Conservation (phyloP, 2,113 vertebrate species). For the Tiliqua scincoides region DNA sequence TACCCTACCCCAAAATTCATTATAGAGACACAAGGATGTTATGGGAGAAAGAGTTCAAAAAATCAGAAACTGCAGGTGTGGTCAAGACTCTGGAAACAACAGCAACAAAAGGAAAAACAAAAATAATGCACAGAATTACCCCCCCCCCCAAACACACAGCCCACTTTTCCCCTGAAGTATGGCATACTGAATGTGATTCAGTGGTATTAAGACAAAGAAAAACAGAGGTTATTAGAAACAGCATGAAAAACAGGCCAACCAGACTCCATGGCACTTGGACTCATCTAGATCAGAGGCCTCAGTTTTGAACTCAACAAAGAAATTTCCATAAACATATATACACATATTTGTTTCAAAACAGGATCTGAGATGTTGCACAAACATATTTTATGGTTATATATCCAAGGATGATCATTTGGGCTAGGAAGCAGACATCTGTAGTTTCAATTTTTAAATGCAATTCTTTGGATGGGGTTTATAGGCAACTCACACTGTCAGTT, state of each 20-base stretch:
- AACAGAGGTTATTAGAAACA: constrained; percentile 53
- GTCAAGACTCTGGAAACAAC: constrained; percentile 59
- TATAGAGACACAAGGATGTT: constrained; percentile 70
- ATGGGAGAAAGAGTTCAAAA: constrained; percentile 66
- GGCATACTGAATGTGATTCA: constrained; percentile 51
- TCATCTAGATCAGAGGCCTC: background rate
- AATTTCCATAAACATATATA: rapidly evolving
- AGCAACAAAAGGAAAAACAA: constrained; percentile 48
- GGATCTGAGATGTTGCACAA: background rate
- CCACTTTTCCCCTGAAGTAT: constrained; percentile 33
- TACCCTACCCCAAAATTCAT: constrained; percentile 55
- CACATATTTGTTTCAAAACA: background rate
- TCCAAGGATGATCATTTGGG: too few relatives aligned
- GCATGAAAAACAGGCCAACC: constrained; percentile 47
- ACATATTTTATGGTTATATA: rapidly evolving
- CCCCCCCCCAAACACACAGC: background rate
- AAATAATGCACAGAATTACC: background rate
- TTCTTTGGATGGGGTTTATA: background rate
- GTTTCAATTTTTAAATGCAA: background rate
- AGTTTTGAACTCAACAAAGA: background rate
- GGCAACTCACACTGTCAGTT: too few relatives aligned
- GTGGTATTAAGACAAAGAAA: constrained; percentile 59
- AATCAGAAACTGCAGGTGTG: constrained; percentile 55
- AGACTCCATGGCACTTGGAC: constrained; percentile 5
- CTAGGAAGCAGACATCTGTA: background rate